Evolutionary conservation across 1,140 invertebrate species (phyloP), one percentile per base, ranked within the genome.

Genomic region (Diorhabda sublineata): DNA sequence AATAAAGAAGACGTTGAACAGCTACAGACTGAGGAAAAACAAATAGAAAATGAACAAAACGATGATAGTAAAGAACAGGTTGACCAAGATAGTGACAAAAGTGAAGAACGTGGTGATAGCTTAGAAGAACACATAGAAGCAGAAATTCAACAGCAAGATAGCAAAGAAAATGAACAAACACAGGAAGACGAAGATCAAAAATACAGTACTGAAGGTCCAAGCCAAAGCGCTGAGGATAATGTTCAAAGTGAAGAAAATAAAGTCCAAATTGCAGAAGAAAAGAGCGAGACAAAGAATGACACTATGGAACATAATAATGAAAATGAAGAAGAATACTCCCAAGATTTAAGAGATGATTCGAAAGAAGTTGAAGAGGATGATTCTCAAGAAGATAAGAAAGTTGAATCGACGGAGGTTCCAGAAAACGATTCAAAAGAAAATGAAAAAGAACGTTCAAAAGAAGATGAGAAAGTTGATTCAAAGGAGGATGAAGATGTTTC

Each of bases 161-260:
- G 78, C 66, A 60, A 73, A 4, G 81, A 80, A 67, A 70, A 78
- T 0, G 72, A 79, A 59, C 70, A 79, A 61, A 72, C 78, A 43
- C 69, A 72, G 26, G 43, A 69, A 42, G 64, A 68, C 45, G 41
- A 67, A 70, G 57, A n/a, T 43, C 62, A 67, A 66, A 59, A 69
- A n/a, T 67, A 73, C 56, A 64, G 57, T 7, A 45, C 45, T 52
- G 56, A 64, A 70, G 65, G 76, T 6, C 44, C 68, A 66, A 8
- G 57, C 44, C 42, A 56, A 42, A n/a, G 11, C 11, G 65, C 66
- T 59, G 64, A 67, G 6, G 60, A 69, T n/a, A 45, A 65, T 68
- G 72, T 69, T 78, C 26, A 68, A 76, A 72, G 73, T 81, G 71
- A 76, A 67, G 69, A 65, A 44, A 65, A 64, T 66, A 71, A 66